Evolutionary conservation across 2,888 invertebrate species (phyloP).

Genomic region (Leucania comma): DNA sequence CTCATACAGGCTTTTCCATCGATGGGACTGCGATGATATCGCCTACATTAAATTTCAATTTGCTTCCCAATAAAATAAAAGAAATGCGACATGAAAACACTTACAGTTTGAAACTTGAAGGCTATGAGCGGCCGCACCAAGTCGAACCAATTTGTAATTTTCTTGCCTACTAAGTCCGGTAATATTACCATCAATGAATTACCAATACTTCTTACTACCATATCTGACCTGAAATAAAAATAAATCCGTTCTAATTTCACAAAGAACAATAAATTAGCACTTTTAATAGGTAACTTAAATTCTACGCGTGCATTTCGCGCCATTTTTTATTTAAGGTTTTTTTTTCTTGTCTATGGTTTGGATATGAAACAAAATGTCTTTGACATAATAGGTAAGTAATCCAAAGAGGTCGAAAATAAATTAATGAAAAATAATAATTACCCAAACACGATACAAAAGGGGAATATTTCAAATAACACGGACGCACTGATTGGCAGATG

Average conservation of each 20-base stretch:
- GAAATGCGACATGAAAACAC: conserved; percentile 65
- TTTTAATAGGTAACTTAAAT: no score
- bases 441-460: conserved; percentile 99
- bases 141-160: conserved; percentile 97
- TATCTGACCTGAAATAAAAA: conserved; percentile 92
- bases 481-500: conserved; percentile 97
- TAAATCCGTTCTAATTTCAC: not conserved
- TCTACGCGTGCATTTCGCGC: no score
- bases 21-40: no score
- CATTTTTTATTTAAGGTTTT: no score
- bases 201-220: conserved; percentile 97
- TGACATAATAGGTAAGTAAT: no score
- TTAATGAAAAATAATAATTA: conserved; percentile 83
- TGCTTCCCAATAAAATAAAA: no score
- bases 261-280: no score
- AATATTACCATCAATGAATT: conserved; percentile 97
- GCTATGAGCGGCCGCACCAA: conserved; percentile 97
- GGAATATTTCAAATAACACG: conserved; percentile 98
- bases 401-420: not conserved
- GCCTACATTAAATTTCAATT: no score
- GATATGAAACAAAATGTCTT: no score
- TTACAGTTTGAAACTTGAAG: conserved; percentile 98
- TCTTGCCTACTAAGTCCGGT: conserved; percentile 96
- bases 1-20: no score
- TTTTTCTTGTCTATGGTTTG: no score